These are phyloP conservation scores for Carposina sasakii DNA, from an alignment of 1,140 invertebrate species.

Conservation along the genomic window DNA sequence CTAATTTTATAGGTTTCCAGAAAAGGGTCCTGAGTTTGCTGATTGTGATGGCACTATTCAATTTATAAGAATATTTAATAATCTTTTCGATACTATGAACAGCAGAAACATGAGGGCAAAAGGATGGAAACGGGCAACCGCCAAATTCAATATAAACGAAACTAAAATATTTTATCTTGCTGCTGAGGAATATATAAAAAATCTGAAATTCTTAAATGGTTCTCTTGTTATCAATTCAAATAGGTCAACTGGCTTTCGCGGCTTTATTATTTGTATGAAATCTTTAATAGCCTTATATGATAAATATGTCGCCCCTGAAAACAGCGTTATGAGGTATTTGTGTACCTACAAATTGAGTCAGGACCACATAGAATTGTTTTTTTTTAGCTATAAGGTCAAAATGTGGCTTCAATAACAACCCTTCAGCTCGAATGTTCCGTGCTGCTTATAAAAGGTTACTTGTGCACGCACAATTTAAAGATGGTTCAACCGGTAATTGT, in stretches of 20 bases:
- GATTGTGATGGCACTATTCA: constrained; percentile 22
- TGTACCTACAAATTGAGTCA: constrained; percentile 16
- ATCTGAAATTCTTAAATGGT: constrained; percentile 3
- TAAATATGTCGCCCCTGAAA: background rate
- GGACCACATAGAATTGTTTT: constrained; percentile 25
- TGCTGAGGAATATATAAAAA: constrained; percentile 1
- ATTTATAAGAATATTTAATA: constrained; percentile 32
- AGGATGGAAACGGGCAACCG: constrained; percentile 12
- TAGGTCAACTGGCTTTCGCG: constrained; percentile 10
- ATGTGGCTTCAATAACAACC: constrained; percentile 23
- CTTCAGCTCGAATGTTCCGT: constrained; percentile 4
- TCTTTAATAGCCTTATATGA: constrained; percentile 5
- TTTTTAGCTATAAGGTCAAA: constrained; percentile 13
- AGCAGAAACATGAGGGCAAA: constrained; percentile 19
- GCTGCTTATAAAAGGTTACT: constrained; percentile 5
- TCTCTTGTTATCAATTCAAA: constrained; percentile 6
- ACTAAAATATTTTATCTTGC: constrained; percentile 6
- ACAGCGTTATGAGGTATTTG: constrained; percentile 4
- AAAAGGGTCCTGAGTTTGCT: constrained; percentile 23
- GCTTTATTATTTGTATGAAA: constrained; percentile 10
- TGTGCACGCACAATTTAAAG: background rate
- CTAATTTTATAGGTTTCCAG: no score
- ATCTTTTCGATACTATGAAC: constrained; percentile 40
- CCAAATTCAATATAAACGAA: background rate
- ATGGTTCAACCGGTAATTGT: constrained; percentile 1